A percentile compares a stretch with the other conserved stretches of the same genome.
These are phyloP conservation scores for Thunnus thynnus DNA, from an alignment of 2,113 vertebrate species.

Conservation along the genomic window DNA sequence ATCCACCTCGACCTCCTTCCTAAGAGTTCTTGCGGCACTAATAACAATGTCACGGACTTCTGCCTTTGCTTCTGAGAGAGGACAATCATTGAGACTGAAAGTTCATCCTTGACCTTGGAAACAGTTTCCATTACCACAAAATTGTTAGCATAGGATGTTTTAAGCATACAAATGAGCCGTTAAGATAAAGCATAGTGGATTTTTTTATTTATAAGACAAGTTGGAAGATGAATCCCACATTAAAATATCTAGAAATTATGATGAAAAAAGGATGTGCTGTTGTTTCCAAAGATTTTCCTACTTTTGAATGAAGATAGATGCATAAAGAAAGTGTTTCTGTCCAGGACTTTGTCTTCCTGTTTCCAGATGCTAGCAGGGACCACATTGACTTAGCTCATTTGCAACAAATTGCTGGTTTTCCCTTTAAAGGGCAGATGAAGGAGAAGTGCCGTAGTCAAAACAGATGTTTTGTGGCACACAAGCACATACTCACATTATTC, in stretches of 20 bases:
- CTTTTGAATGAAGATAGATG: not conserved
- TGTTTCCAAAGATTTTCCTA: not conserved
- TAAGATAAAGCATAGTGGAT: not conserved
- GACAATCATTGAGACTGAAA: not conserved
- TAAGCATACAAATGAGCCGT: not conserved
- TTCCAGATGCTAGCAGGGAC: slow-evolving; percentile 55
- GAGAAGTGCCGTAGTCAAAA: slow-evolving; percentile 55
- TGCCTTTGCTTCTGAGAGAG: not conserved
- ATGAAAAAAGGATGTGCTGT: not conserved
- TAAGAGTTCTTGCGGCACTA: not conserved
- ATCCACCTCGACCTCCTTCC: too few species aligned
- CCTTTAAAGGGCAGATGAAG: slow-evolving; percentile 59
- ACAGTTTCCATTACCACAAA: too few species aligned
- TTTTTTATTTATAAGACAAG: too few species aligned
- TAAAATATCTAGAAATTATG: not conserved
- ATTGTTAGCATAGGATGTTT: not conserved
- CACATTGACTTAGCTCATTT: slow-evolving; percentile 63
- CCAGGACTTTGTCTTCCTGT: slow-evolving; percentile 24
- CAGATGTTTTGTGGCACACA: slow-evolving; percentile 65
- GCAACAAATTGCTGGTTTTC: slow-evolving; percentile 64
- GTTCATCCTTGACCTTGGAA: not conserved
- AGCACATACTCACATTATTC: not conserved
- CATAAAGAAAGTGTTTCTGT: not conserved
- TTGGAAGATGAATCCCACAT: not conserved
- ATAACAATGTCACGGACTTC: not conserved